Evolutionary conservation across 2,113 vertebrate species (phyloP).

Genomic region (Salminus brasiliensis): DNA sequence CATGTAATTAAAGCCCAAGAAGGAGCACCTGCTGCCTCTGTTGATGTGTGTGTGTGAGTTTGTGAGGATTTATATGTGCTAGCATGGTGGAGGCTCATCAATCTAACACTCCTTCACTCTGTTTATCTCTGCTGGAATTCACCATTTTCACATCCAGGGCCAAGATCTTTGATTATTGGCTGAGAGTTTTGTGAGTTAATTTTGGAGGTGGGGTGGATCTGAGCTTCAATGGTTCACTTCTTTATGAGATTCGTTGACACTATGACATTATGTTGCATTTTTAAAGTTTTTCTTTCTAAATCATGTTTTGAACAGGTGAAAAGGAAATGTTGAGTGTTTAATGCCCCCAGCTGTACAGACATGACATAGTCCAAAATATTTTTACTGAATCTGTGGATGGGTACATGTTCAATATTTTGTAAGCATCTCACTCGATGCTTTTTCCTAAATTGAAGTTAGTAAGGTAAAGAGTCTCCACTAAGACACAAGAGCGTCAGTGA

Average conservation of each 20-base stretch:
- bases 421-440: too few relatives aligned
- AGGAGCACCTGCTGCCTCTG: slow-evolving; percentile 81
- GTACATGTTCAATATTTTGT: too few relatives aligned
- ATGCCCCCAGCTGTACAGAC: slow-evolving; percentile 1
- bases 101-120: slow-evolving; percentile 68
- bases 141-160: neutral
- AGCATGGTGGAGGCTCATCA: slow-evolving; percentile 59
- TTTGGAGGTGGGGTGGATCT: neutral
- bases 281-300: neutral
- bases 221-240: neutral
- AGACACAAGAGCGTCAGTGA: too few relatives aligned
- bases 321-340: neutral
- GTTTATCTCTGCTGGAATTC: slow-evolving; percentile 52
- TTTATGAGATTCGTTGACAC: too few relatives aligned
- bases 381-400: neutral
- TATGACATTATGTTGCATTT: too few relatives aligned
- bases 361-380: neutral
- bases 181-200: too few relatives aligned
- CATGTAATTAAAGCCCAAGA: slow-evolving; percentile 83
- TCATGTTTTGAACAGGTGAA: neutral
- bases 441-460: too few relatives aligned
- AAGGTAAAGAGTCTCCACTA: too few relatives aligned
- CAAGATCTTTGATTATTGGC: neutral
- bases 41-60: slow-evolving; percentile 45
- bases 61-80: slow-evolving; percentile 34